Evolutionary conservation across 2,797 vertebrate species (phyloP), one percentile per base, ranked within the genome.

Genomic region (Pteropus rufus): DNA sequence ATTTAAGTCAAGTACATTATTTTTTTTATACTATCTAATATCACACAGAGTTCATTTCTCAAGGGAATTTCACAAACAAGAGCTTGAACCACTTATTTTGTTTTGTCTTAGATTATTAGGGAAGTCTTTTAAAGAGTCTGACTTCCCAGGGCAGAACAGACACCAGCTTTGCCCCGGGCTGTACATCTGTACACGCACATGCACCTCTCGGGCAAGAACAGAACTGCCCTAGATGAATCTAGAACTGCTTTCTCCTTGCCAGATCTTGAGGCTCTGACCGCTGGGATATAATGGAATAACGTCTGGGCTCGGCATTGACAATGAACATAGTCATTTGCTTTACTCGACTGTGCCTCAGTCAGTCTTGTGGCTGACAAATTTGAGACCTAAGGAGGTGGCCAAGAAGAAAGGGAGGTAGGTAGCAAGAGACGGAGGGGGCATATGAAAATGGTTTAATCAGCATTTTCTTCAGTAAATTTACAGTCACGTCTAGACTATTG

Each of bases 1-100:
- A 29, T 82, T 92, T 69, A 69, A 94, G 39, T 76, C 46, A 87
- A 87, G 2, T 44, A 88, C 29, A 67, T 93, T 52, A 70, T 24
- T 85, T 62, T 69, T 67, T 60, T 9, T 5, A 41, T 29, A 12
- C 56, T 72, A 54, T 41, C 19, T 56, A 67, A 14, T 82, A 52
- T 72, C 14, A 80, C 39, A 41, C 29, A 64, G 62, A 67, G 14
- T 79, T 73, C 79, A 75, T 72, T 85, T 95, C 80, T 93, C 16
- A 70, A 52, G 29, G 29, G 85, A 79, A 10, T 58, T 83, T 83
- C 64, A 54, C 49, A 36, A 67, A 75, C 62, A 58, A 23, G 29
- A 72, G 8, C 6, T 16, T 52, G n/a, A 72, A 46, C 34, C 54
- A 7, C 52, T 88, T 39, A 24, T 34, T 69, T 23, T 75, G 31